A percentile compares a stretch with the other conserved stretches of the same genome.
Conservation (phyloP, 2,888 invertebrate species). For the Leucoma salicis region DNA sequence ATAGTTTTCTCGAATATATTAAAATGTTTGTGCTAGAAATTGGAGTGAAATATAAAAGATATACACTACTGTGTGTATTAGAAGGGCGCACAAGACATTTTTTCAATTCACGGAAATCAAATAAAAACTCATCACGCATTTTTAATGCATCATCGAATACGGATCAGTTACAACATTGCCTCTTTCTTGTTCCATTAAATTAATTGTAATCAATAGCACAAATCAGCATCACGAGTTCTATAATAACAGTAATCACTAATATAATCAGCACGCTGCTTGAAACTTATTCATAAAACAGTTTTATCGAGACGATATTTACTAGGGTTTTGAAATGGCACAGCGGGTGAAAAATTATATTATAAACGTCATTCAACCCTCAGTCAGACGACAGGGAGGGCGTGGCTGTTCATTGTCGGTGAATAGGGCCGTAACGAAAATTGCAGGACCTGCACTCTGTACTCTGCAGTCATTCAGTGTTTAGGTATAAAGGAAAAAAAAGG, state of each 20-base stretch:
- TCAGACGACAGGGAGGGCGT: slow-evolving; percentile 30
- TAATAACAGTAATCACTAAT: neutral
- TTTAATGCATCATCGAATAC: too few relatives aligned
- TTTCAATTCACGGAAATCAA: neutral
- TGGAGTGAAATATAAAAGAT: neutral
- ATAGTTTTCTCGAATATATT: slow-evolving; percentile 4
- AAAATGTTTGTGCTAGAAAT: slow-evolving; percentile 1
- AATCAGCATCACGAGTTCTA: neutral
- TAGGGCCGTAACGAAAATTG: slow-evolving; percentile 55
- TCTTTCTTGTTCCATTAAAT: neutral
- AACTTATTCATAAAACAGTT: slow-evolving; percentile 1
- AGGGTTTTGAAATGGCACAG: slow-evolving; percentile 33
- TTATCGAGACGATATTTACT: neutral
- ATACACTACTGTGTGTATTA: too few relatives aligned
- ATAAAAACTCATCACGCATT: too few relatives aligned
- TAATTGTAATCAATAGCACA: neutral
- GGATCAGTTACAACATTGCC: too few relatives aligned
- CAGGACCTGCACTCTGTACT: slow-evolving; percentile 38
- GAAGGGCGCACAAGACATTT: too few relatives aligned
- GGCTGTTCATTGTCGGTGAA: slow-evolving; percentile 52
- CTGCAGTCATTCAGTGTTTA: slow-evolving; percentile 19
- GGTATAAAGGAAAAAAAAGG: too few relatives aligned
- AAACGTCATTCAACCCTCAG: slow-evolving; percentile 40
- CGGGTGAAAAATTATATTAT: slow-evolving; percentile 45
- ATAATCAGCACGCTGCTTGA: neutral